Conservation (phyloP, 2,888 invertebrate species). For the Harpalus rufipes region DNA sequence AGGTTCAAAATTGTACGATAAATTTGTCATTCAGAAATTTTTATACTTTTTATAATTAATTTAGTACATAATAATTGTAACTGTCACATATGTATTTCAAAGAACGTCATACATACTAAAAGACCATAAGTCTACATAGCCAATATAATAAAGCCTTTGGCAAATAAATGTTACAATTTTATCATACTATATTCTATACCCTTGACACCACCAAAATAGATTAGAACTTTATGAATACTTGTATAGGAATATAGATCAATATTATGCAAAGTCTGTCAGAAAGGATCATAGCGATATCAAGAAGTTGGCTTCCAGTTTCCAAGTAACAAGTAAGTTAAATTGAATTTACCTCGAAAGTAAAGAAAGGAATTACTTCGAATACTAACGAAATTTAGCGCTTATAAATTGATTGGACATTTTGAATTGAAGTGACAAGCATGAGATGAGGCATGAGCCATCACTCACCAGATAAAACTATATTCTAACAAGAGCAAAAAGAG, state of each 20-base stretch:
- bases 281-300: not conserved
- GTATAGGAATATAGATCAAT: constrained; percentile 1
- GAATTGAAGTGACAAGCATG: constrained; percentile 51
- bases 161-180: not conserved
- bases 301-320: constrained; percentile 47
- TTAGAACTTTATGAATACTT: not conserved
- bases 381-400: constrained; percentile 43
- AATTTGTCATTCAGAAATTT: too few species aligned
- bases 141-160: too few species aligned
- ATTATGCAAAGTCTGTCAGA: not conserved
- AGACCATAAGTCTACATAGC: too few species aligned
- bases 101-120: too few species aligned
- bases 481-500: constrained; percentile 1
- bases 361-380: constrained; percentile 39
- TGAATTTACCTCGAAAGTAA: constrained; percentile 50
- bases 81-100: too few species aligned
- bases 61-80: too few species aligned
- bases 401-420: constrained; percentile 46
- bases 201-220: not conserved
- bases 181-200: not conserved
- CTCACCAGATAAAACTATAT: constrained; percentile 51
- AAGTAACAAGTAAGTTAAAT: constrained; percentile 44
- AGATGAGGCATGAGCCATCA: constrained; percentile 53
- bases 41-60: too few species aligned
- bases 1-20: too few species aligned